A percentile compares a stretch with the other conserved stretches of the same genome.
Conservation (phyloP, 2,797 vertebrate genomes). For the Centroberyx gerrardi region DNA sequence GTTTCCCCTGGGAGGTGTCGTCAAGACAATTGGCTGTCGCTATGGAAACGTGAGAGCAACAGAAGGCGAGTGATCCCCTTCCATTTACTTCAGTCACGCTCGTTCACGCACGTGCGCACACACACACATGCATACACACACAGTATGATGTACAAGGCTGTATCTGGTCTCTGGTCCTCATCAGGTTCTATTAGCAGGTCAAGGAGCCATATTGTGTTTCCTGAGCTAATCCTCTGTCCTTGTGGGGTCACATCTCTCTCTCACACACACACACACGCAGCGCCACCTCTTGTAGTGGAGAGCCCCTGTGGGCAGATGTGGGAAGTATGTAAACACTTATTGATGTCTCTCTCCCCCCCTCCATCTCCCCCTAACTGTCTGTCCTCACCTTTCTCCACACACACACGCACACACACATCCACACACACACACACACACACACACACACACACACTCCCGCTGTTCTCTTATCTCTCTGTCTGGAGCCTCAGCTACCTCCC, state of each 20-base stretch:
- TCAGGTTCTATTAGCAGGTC: slow-evolving; percentile 45
- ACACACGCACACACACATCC: slow-evolving; percentile 4
- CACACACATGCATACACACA: not conserved
- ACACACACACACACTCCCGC: slow-evolving; percentile 2
- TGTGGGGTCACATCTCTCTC: slow-evolving; percentile 31
- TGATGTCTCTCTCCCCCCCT: not conserved
- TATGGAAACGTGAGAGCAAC: slow-evolving; percentile 79
- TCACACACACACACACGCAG: not conserved
- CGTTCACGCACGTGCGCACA: slow-evolving; percentile 6
- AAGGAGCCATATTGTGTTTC: slow-evolving; percentile 42
- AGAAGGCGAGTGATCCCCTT: slow-evolving; percentile 62
- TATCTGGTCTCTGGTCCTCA: slow-evolving; percentile 32
- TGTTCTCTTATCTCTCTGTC: slow-evolving; percentile 54
- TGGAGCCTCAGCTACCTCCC: slow-evolving; percentile 42
- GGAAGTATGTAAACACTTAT: not conserved
- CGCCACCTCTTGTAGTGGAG: not conserved
- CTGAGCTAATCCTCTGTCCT: slow-evolving; percentile 18
- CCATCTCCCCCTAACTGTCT: no score
- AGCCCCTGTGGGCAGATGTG: not conserved
- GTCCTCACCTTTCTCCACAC: not conserved
- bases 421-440: slow-evolving; percentile 4
- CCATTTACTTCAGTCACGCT: slow-evolving; percentile 51
- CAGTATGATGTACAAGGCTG: not conserved
- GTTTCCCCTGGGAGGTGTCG: slow-evolving; percentile 68
- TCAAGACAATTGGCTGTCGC: slow-evolving; percentile 79